Base-by-base conservation (phyloP, 2,888 invertebrate genomes). In the Carcina quercana region DNA sequence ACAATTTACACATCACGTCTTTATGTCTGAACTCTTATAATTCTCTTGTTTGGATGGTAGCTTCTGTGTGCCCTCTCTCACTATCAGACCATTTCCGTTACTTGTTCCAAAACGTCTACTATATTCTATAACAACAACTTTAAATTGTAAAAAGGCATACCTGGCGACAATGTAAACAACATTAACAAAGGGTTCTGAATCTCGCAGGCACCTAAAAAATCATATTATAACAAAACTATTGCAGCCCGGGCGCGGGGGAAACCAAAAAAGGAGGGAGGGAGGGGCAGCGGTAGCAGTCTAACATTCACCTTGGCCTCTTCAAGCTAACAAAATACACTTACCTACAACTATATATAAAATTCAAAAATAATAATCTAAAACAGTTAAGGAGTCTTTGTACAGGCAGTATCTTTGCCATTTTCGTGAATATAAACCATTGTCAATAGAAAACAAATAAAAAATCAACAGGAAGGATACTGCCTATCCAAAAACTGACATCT, bases 161-260 rank as follows among this genome's bases (percentile, higher is more conserved):
- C 83, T 83, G 83, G 83, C 83, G 83, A 83, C 83, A 82, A 83
- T 83, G 83, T 83, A 83, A 83, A 83, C 83, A 83, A 83, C 82
- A 80, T 74, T 80, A 76, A 82, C 52, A 76, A 80, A 80, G 76
- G 80, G 74, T 71, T 74, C 64, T 71, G 69, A 59, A 68, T 68
- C 78, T 67, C 79, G 73, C 83, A 83, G 82, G 82, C 82, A 82
- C 83, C 83, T 83, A 83, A 65, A 71, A 79, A 82, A 82, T 78
- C 62, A 80, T 79, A 80, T 71, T 53, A 52, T 68, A 71, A 71
- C 24, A 69, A 76, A 78, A 64, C 82, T 80, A 80, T 74, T 42
- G 65, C 82, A 82, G 82, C 82, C 82, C 75, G 74, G 79, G 79
- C 78, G 59, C 51, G 56, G 70, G 67, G 57, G 57, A 69, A 79